Base-by-base conservation (phyloP, 1,140 invertebrate genomes). In the Ceratina japonica region DNA sequence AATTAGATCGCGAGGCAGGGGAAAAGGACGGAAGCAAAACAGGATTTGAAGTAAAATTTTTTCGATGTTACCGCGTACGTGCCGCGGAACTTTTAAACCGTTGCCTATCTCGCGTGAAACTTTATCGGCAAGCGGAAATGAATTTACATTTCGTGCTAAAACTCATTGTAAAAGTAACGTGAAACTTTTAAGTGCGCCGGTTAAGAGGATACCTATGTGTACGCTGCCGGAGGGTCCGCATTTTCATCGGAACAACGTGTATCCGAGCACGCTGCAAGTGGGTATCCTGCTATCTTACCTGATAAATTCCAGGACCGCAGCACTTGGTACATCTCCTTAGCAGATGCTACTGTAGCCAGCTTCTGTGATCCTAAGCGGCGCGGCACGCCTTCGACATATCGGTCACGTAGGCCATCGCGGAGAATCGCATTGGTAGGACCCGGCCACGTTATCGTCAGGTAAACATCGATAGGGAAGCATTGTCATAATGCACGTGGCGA, bases 401-500 rank as follows among this genome's bases (percentile, higher is more conserved):
- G 81, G 83, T 84, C 81, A 84, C 83, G 82, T 83, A 81, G 81
- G 22, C 74, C 61, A 58, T 70, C 65, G 37, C 31, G 20, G 51
- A 20, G 81, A 83, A 71, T 83, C 70, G 76, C 27, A 71, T 80
- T 80, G 58, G 76, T 70, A 74, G 56, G 68, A 71, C 27, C 61
- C 44, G 20, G 77, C 58, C 71, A 84, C 59, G 78, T 80, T 84
- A 84, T 84, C 82, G 73, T 56, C 66, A 22, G 37, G 73, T 80
- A 84, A 83, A 77, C 78, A 84, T 84, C 82, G 82, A 84, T 84
- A 80, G 63, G 72, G 31, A 75, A 56, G 58, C 73, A 84, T 83
- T 84, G 78, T 84, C 66, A 74, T 79, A 70, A 72, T 65, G 52
- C 54, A 63, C 65, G 72, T 64, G 64, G 20, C 69, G 68, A 79